phyloP scores from a whole-genome alignment of 1,140 invertebrate species.

The Thaumatotibia leucotreta region DNA sequence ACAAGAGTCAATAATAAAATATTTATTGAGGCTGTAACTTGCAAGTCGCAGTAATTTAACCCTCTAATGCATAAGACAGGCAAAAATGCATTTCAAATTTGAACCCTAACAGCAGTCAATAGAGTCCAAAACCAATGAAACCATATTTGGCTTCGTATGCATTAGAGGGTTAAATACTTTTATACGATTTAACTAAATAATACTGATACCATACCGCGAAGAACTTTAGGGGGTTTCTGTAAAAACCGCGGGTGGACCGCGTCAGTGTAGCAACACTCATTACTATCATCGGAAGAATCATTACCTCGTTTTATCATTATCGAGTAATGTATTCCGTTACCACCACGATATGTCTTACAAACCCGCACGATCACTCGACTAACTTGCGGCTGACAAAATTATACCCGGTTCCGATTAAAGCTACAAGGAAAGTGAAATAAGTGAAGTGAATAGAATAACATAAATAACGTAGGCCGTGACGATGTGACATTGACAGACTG shows the following conservation, averaged over 20 bases:
- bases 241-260: slow-evolving; percentile 52
- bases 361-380: not conserved
- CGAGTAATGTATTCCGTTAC: not conserved
- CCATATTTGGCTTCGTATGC: no score
- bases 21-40: not conserved
- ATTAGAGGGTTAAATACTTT: not conserved
- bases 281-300: slow-evolving; percentile 19
- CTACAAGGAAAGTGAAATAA: no score
- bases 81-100: no score
- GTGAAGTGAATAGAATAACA: no score
- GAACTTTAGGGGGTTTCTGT: slow-evolving; percentile 38
- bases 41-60: no score
- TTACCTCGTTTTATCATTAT: slow-evolving; percentile 22
- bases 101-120: no score
- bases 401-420: no score
- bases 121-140: no score
- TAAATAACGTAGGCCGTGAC: not conserved
- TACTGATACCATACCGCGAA: slow-evolving; percentile 47
- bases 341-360: not conserved
- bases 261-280: slow-evolving; percentile 23
- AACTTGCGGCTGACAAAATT: not conserved
- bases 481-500: not conserved
- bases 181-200: not conserved
- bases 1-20: not conserved
- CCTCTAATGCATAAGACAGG: no score